Conservation (phyloP, 2,797 vertebrate species). For the Agapornis canus region DNA sequence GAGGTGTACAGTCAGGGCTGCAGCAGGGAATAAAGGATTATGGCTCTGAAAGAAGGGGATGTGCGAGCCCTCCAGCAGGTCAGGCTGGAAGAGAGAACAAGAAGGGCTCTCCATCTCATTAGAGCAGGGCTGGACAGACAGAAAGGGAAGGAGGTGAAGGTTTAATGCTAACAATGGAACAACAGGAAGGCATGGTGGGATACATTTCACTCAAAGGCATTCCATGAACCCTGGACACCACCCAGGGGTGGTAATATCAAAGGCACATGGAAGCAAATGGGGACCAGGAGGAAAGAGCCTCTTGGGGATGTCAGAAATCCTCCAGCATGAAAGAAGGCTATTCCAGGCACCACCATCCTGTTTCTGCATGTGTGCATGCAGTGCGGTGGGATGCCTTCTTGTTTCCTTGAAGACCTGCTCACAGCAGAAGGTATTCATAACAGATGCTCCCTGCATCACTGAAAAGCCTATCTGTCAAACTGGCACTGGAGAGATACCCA, state of each 20-base stretch:
- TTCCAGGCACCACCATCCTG: not conserved
- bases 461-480: not conserved
- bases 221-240: fast-evolving
- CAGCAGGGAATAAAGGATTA: not conserved
- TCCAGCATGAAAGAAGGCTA: not conserved
- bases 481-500: not conserved
- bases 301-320: not conserved
- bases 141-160: not conserved
- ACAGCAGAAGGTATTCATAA: not conserved
- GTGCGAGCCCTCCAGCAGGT: not conserved
- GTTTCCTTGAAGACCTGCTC: not conserved
- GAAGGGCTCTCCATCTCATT: not conserved
- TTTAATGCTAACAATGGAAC: not conserved
- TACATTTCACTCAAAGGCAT: not conserved
- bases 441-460: not conserved
- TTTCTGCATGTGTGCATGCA: fast-evolving
- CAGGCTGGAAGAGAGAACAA: not conserved
- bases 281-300: not conserved
- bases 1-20: not conserved
- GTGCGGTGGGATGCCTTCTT: not conserved
- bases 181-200: not conserved
- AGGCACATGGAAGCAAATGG: fast-evolving
- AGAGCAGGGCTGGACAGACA: not conserved
- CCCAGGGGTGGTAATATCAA: not conserved
- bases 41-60: not conserved